A percentile compares a stretch with the other conserved stretches of the same genome.
Conservation (phyloP, 2,113 vertebrate genomes). For the Cephalopholis sonnerati region DNA sequence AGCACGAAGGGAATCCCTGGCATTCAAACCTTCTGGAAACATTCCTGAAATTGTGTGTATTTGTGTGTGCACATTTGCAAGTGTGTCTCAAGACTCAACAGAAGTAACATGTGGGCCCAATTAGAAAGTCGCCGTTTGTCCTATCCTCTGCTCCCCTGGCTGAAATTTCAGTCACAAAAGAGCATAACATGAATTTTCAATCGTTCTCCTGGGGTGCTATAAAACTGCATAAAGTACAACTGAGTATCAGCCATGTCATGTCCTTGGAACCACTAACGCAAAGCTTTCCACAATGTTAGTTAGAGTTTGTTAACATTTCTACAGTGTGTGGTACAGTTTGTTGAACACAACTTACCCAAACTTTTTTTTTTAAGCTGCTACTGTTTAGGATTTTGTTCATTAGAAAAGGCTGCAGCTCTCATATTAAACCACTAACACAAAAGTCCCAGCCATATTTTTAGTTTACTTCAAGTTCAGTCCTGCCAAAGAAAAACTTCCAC, state of each 20-base stretch:
- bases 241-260: constrained; percentile 12
- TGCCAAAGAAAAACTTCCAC: constrained; percentile 44
- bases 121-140: constrained; percentile 65
- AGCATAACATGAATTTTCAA: constrained; percentile 46
- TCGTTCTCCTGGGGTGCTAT: constrained; percentile 26
- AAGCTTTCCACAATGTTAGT: constrained; percentile 7
- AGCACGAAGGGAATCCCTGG: constrained; percentile 77
- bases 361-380: not conserved
- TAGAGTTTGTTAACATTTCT: constrained; percentile 10
- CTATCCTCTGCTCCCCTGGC: constrained; percentile 41
- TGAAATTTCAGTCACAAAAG: constrained; percentile 55
- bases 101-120: constrained; percentile 65
- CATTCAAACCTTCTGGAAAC: constrained; percentile 72
- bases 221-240: constrained; percentile 34
- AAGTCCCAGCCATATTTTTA: constrained; percentile 41
- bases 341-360: not conserved
- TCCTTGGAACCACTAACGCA: constrained; percentile 3
- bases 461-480: constrained; percentile 29
- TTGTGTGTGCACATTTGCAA: constrained; percentile 45
- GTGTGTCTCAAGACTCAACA: constrained; percentile 47
- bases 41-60: constrained; percentile 69
- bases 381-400: constrained; percentile 2
- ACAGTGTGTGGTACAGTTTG: not conserved
- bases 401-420: constrained; percentile 16
- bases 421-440: constrained; percentile 10